Evolutionary conservation across 2,797 vertebrate genomes (phyloP).

Genomic region (Antennarius maculatus): DNA sequence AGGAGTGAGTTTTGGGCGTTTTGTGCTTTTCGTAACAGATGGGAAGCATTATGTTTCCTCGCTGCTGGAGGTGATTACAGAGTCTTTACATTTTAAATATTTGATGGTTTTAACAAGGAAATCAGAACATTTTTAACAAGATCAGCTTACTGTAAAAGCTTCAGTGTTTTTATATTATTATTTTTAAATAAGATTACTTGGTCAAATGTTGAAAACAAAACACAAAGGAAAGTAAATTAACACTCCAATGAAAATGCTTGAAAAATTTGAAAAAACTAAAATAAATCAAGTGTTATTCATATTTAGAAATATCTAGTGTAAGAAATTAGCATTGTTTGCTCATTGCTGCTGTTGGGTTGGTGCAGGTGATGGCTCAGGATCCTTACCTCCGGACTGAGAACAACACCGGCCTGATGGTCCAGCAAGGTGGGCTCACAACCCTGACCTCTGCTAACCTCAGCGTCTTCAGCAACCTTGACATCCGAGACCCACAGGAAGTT

Average conservation of each 20-base stretch:
- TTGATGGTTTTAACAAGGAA: background rate
- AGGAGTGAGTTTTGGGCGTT: constrained; percentile 85
- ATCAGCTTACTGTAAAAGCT: background rate
- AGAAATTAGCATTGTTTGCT: too few relatives aligned
- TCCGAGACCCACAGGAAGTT: constrained; percentile 84
- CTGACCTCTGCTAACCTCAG: constrained; percentile 85
- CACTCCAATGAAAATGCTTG: background rate
- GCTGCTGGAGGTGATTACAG: constrained; percentile 83
- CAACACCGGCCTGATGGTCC: constrained; percentile 87
- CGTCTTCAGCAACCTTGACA: constrained; percentile 87
- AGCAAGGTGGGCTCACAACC: constrained; percentile 76
- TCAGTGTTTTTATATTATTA: background rate
- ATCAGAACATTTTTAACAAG: background rate
- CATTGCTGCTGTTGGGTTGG: background rate
- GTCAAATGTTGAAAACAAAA: background rate
- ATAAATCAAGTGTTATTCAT: background rate
- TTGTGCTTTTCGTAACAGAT: constrained; percentile 91
- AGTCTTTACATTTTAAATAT: background rate
- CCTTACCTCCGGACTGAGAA: constrained; percentile 84
- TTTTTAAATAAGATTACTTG: background rate
- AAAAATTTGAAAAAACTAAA: background rate
- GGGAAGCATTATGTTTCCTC: constrained; percentile 88
- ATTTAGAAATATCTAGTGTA: background rate
- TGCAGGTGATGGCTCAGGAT: constrained; percentile 87
- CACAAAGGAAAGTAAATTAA: background rate